Conservation (phyloP, 2,113 vertebrate species). For the Hemichromis elongatus region DNA sequence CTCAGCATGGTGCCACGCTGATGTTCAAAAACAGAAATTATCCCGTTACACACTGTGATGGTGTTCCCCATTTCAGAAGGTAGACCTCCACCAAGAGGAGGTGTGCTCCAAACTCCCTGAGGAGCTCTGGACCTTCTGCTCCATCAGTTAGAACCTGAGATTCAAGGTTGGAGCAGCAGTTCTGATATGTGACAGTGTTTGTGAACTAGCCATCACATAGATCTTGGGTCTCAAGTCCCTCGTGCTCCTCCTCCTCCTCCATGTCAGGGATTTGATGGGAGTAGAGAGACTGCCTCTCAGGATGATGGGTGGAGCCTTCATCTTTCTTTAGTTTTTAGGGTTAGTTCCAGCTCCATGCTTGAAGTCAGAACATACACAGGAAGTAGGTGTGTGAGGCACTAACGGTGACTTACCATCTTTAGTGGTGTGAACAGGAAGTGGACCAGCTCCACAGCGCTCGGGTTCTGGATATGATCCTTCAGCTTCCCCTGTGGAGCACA, state of each 20-base stretch:
- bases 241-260: not conserved
- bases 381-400: not conserved
- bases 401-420: slow-evolving; percentile 77
- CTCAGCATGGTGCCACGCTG: too few relatives aligned
- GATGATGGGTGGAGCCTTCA: not conserved
- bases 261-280: not conserved
- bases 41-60: too few relatives aligned
- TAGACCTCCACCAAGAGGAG: too few relatives aligned
- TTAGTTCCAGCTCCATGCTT: not conserved
- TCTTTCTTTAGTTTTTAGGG: not conserved
- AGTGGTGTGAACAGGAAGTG: slow-evolving; percentile 94
- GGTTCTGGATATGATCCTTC: slow-evolving; percentile 90
- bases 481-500: slow-evolving; percentile 80
- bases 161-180: not conserved
- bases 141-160: not conserved
- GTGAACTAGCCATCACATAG: not conserved
- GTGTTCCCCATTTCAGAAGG: too few relatives aligned
- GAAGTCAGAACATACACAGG: not conserved
- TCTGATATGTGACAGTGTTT: not conserved
- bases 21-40: too few relatives aligned
- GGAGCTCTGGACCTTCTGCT: too few relatives aligned
- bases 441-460: slow-evolving; percentile 87
- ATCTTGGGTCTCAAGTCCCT: not conserved
- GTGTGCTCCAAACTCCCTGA: too few relatives aligned
- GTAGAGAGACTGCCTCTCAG: not conserved